Base-by-base conservation (phyloP, 2,797 vertebrate species). In the Propithecus perrieri region DNA sequence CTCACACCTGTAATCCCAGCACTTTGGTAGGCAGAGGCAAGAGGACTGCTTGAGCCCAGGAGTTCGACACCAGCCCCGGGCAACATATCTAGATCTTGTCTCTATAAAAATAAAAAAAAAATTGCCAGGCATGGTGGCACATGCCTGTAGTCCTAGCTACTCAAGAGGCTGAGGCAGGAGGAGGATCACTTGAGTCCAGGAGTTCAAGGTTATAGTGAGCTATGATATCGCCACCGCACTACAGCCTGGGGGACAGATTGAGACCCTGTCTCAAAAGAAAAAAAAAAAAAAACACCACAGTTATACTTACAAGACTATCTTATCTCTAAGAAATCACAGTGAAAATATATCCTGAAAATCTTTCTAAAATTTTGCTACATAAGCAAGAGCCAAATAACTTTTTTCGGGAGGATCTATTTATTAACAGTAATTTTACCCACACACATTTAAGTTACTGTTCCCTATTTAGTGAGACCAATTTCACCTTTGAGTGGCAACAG, bases 271-370 rank as follows among this genome's bases (percentile, higher is more conserved):
- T 65, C 63, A n/a, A 76, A 33, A 76, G 48, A 26, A 26, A 41
- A 71, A 38, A 69, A 67, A 13, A 33, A 15, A n/a, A n/a, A 85
- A 94, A 69, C 83, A 92, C 33, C 41, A 83, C 22, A 96, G 55
- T 93, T 94, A 85, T 57, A 48, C 59, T 96, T 71, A 90, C 3
- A 86, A 81, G 74, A 89, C 24, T 65, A 57, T 76, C 72, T 91
- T 83, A 81, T 65, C 57, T 63, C n/a, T n/a, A 92, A 89, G 61
- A 33, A 30, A 88, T 71, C 28, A 80, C n/a, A 76, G 59, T 53
- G 79, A 95, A 96, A 91, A 94, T 75, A 76, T 46, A 81, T 55
- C 33, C 65, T 38, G 71, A 87, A 96, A 98, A 88, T 28, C 14
- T 59, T 96, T 74, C 74, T 91, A 91, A 85, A 91, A 79, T 75